Percentiles rank a stretch among this genome's conserved stretches.
phyloP scores from a whole-genome alignment of 2,113 vertebrate genomes.

The Hepsetus odoe region DNA sequence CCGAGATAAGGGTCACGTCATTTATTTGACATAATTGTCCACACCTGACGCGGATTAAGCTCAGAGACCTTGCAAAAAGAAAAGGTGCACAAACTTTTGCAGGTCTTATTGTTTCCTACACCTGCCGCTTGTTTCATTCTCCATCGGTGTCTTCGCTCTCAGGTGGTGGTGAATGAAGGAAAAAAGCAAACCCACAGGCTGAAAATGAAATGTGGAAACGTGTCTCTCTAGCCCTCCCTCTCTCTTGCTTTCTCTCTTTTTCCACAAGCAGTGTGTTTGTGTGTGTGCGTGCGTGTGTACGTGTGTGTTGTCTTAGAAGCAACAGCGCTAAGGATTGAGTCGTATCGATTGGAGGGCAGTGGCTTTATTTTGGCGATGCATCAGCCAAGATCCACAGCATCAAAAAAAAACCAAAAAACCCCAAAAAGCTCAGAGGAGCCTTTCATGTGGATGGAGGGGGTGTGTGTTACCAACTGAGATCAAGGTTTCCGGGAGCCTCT shows the following conservation, averaged over 20 bases:
- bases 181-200: slow-evolving; percentile 4
- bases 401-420: too few relatives aligned
- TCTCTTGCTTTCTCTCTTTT: slow-evolving; percentile 15
- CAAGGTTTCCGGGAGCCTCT: slow-evolving; percentile 47
- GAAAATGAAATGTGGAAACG: slow-evolving; percentile 15
- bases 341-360: slow-evolving; percentile 48
- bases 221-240: neutral
- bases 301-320: slow-evolving; percentile 1
- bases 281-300: slow-evolving; percentile 8
- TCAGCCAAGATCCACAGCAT: slow-evolving; percentile 42
- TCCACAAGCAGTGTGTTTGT: slow-evolving; percentile 1
- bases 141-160: slow-evolving; percentile 22
- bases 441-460: slow-evolving; percentile 43
- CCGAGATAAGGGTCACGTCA: too few relatives aligned
- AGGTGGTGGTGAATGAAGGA: neutral
- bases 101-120: too few relatives aligned
- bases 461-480: slow-evolving; percentile 48
- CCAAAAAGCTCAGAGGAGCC: slow-evolving; percentile 42
- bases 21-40: too few relatives aligned
- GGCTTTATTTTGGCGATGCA: slow-evolving; percentile 49
- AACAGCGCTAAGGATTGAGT: slow-evolving; percentile 44
- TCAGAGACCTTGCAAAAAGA: too few relatives aligned
- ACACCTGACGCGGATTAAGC: too few relatives aligned
- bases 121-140: slow-evolving; percentile 34
- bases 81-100: too few relatives aligned